Evolutionary conservation across 2,888 invertebrate genomes (phyloP).

Genomic region (Diploptera punctata): DNA sequence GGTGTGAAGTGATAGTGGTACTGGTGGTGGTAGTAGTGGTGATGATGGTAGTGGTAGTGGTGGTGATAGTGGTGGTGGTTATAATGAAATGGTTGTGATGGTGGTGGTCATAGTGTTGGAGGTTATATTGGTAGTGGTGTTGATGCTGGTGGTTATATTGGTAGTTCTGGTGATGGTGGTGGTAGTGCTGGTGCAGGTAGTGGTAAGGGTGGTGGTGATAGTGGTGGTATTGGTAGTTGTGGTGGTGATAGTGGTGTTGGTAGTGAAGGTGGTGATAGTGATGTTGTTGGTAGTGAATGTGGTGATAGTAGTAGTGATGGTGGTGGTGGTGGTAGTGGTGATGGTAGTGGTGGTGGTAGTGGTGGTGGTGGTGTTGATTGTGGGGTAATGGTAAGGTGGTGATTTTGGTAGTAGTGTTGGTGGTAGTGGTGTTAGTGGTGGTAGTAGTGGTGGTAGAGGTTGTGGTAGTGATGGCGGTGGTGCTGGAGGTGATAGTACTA

Average conservation of each 20-base stretch:
- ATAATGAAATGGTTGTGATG: not conserved
- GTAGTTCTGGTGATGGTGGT: not conserved
- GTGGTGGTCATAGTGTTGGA: not conserved
- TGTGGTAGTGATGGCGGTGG: too few relatives aligned
- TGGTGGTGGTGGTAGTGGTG: not conserved
- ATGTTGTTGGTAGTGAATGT: not conserved
- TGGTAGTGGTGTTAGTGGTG: too few relatives aligned
- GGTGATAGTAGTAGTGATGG: not conserved
- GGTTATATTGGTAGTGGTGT: not conserved
- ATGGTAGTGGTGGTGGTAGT: not conserved
- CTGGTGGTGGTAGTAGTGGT: slow-evolving; percentile 27
- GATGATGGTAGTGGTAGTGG: slow-evolving; percentile 18
- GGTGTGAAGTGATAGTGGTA: not conserved
- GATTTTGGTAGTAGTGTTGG: too few relatives aligned
- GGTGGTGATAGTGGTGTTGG: not conserved
- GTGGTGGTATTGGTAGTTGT: not conserved
- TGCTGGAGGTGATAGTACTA: too few relatives aligned
- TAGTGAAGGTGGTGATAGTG: not conserved
- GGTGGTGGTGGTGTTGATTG: not conserved
- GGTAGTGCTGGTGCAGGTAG: not conserved
- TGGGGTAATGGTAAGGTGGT: not conserved
- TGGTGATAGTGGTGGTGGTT: slow-evolving; percentile 27
- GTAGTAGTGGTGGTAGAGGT: too few relatives aligned
- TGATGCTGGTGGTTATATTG: not conserved
- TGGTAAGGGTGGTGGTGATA: not conserved